phyloP scores from a whole-genome alignment of 2,888 invertebrate species.

The Antheraea yamamai region DNA sequence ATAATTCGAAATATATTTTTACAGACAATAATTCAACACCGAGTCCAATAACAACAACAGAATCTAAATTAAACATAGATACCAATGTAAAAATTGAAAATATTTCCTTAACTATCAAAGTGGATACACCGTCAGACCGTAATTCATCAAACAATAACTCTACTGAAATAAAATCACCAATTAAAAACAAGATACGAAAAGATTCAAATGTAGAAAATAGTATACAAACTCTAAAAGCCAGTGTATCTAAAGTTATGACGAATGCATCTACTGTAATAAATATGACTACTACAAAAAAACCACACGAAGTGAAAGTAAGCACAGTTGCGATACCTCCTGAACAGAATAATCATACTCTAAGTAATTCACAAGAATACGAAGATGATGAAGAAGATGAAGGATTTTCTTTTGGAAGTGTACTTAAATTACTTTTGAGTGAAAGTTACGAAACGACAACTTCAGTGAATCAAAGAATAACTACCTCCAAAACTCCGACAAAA shows the following conservation, averaged over 20 bases:
- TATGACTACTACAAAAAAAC: constrained; percentile 21
- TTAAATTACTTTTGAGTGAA: constrained; percentile 83
- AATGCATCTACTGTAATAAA: background rate
- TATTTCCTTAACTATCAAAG: constrained; percentile 20
- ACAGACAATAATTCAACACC: constrained; percentile 51
- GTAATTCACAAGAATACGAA: constrained; percentile 59
- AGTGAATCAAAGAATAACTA: constrained; percentile 27
- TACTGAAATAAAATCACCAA: constrained; percentile 25
- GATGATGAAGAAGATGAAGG: constrained; percentile 74
- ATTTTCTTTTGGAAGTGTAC: constrained; percentile 83
- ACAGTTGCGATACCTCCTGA: constrained; percentile 37
- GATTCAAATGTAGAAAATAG: background rate
- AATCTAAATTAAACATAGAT: constrained; percentile 30
- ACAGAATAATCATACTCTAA: constrained; percentile 41
- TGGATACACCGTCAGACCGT: constrained; percentile 17
- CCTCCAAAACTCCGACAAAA: constrained; percentile 32
- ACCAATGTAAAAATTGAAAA: constrained; percentile 26
- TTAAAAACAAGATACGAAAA: constrained; percentile 15
- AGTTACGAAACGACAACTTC: constrained; percentile 63
- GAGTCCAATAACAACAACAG: constrained; percentile 33
- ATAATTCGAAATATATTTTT: constrained; percentile 29
- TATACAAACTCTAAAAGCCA: background rate
- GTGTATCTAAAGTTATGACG: background rate
- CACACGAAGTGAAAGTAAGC: constrained; percentile 24
- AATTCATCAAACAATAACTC: constrained; percentile 24